These are phyloP conservation scores for Alexandromys fortis DNA, from an alignment of 2,113 vertebrate species.

Conservation along the genomic window DNA sequence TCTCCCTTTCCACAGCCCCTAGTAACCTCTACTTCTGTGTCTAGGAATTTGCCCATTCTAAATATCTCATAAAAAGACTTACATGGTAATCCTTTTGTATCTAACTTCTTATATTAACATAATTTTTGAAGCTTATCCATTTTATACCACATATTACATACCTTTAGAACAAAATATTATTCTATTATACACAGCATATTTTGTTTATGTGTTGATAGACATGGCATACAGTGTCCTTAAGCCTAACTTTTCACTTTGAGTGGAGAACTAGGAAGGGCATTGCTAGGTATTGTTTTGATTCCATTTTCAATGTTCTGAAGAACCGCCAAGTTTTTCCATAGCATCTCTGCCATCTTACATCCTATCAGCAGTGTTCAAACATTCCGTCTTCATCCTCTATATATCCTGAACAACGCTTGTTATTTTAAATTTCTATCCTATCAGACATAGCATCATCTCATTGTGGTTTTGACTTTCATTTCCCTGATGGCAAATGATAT, in stretches of 20 bases:
- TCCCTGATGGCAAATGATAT: neutral
- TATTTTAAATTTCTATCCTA: neutral
- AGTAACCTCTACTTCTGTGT: neutral
- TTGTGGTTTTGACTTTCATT: neutral
- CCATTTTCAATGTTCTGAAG: neutral
- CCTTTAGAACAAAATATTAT: slow-evolving; percentile 6
- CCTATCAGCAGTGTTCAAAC: neutral
- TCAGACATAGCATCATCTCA: neutral
- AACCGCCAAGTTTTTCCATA: neutral
- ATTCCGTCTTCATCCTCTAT: neutral
- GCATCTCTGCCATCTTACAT: neutral
- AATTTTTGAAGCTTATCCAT: neutral
- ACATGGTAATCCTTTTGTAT: neutral
- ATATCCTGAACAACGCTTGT: neutral
- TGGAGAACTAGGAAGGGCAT: neutral
- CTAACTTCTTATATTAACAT: slow-evolving; percentile 40
- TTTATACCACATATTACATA: slow-evolving; percentile 7
- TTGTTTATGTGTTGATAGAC: neutral
- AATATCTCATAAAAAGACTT: neutral
- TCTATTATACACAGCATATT: neutral
- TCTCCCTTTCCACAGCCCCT: neutral
- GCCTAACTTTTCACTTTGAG: neutral
- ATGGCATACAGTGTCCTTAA: too few relatives aligned
- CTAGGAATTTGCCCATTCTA: neutral
- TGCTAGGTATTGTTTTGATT: neutral